phyloP scores from a whole-genome alignment of 2,888 invertebrate genomes.

The Ametastegia equiseti region DNA sequence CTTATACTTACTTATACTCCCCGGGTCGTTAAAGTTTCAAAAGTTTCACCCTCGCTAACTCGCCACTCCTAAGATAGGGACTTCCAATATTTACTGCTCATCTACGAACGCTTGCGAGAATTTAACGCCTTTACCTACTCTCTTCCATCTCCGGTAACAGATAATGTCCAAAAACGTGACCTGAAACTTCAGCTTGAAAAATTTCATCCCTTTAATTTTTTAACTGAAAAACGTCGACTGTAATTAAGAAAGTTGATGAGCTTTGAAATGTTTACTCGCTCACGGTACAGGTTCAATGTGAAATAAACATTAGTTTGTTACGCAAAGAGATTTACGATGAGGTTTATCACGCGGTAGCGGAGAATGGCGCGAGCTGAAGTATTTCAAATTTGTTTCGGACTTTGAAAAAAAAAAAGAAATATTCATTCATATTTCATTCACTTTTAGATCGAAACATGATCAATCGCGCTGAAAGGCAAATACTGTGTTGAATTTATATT shows the following conservation, averaged over 20 bases:
- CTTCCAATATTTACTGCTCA: constrained; percentile 12
- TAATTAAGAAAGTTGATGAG: constrained; percentile 5
- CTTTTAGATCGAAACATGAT: too few relatives aligned
- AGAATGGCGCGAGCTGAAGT: too few relatives aligned
- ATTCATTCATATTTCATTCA: too few relatives aligned
- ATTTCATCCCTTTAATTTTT: background rate
- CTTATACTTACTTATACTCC: constrained; percentile 39
- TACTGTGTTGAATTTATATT: too few relatives aligned
- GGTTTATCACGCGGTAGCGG: too few relatives aligned
- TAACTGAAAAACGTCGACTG: background rate
- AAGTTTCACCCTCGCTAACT: constrained; percentile 17
- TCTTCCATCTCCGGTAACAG: too few relatives aligned
- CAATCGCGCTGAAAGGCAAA: too few relatives aligned
- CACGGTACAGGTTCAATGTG: background rate
- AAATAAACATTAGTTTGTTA: background rate
- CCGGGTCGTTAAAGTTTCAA: constrained; percentile 17
- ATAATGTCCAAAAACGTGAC: constrained; percentile 6
- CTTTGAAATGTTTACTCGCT: background rate
- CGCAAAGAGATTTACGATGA: background rate
- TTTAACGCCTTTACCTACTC: too few relatives aligned
- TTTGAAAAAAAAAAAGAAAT: too few relatives aligned
- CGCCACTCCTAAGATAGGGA: constrained; percentile 20
- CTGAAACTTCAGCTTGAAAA: background rate
- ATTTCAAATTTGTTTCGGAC: too few relatives aligned
- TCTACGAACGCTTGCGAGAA: background rate